Evolutionary conservation across 2,888 invertebrate genomes (phyloP), one percentile per base, ranked within the genome.

Genomic region (Anodontia alba): DNA sequence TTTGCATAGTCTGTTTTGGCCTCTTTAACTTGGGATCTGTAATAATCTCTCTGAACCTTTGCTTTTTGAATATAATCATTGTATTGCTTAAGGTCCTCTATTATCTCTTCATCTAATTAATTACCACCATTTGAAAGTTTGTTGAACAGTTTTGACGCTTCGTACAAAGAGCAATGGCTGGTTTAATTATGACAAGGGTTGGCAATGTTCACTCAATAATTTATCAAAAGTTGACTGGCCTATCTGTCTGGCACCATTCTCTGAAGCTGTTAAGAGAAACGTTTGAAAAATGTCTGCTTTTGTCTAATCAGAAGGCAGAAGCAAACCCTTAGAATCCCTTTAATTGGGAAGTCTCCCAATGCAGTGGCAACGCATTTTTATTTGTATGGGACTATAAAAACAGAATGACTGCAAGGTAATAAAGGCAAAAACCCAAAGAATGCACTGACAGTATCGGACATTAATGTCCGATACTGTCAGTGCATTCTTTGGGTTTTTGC

Each of bases 241-340:
- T 23, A 70, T 31, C 20, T 62, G 38, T 29, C 76, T 36, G 17
- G n/a, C n/a, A n/a, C n/a, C 15, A 3, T 31, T 26, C 33, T 54
- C 33, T n/a, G 69, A 54, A 10, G 43, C 57, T 33, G 66, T 33
- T 12, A n/a, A 31, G 3, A 43, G 1, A 36, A 71, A 76, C 20
- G 33, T 38, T 17, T 46, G 36, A 62, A 66, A 26, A 71, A 76
- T 62, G 7, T 76, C 66, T 46, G 70, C 49, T 20, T 70, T 71
- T 36, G 70, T 71, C 29, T 76, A 71, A 54, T 76, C 76, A 5
- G 76, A 70, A 38, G 76, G 76, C 23, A 71, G 23, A 10, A 71
- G 26, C 5, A 66, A 26, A 38, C 29, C 42, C 42, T 69, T 76
- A 26, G 33, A n/a, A 36, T 76, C 42, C 42, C 57, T 76, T 31